Evolutionary conservation across 2,797 vertebrate genomes (phyloP), one percentile per base, ranked within the genome.

Genomic region (Acipenser ruthenus): DNA sequence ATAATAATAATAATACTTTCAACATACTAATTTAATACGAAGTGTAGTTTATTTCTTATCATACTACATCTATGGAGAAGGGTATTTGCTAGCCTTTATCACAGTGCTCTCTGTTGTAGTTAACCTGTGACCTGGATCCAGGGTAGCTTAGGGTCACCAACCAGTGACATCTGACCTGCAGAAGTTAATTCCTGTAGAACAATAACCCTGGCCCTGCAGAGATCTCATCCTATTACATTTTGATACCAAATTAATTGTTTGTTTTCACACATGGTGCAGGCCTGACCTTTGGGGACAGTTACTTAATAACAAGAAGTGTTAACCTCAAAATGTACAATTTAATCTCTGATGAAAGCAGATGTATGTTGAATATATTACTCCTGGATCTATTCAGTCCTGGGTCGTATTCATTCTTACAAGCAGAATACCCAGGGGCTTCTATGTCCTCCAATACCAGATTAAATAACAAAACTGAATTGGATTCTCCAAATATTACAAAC

Each of bases 161-260:
- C 78, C 73, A 79, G 78, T 80, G 83, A 86, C 88, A 86, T 79
- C 82, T 89, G 89, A 90, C 87, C 84, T 82, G 81, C 82, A 49
- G 70, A 81, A 86, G 86, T 90, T 91, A 90, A 91, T 92, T 92
- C 80, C 82, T 49, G 75, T 76, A 79, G 82, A 84, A 92, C 86
- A 92, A 92, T 85, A 74, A 82, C 71, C 77, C 51, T 70, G 69
- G 77, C 66, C 78, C 75, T 75, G 75, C 71, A 15, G 13, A 79
- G 78, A 71, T 70, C 80, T 87, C 83, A 86, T 86, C 83, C 85
- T 83, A 88, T 88, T 88, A 88, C 83, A 80, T 86, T 84, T 85
- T 80, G 78, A 85, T 84, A 89, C 81, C 82, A 89, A 87, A 87
- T 87, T 79, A 87, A 84, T 87, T 84, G 84, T 88, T 86, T 87